Evolutionary conservation across 2,888 invertebrate species (phyloP), one percentile per base, ranked within the genome.

Genomic region (Parapristionchus giblindavisi): DNA sequence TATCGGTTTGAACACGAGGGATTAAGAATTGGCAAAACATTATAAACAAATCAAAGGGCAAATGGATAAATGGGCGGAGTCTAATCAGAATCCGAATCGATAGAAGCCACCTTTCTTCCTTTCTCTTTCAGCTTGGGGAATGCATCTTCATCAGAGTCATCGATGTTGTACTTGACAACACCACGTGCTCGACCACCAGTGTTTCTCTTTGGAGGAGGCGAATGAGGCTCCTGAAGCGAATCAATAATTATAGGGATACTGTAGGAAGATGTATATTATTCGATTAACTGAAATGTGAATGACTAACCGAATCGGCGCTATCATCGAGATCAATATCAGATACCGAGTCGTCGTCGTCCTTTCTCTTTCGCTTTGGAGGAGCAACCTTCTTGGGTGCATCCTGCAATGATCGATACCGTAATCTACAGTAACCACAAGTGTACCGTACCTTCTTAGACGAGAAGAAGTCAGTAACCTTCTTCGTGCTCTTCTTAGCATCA

Each of bases 401-500:
- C 54, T n/a, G n/a, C n/a, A 54, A 48, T 17, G 51, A 54, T 40
- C 38, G 17, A n/a, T n/a, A n/a, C n/a, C n/a, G n/a, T n/a, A 24
- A 40, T 17, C 17, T n/a, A 2, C 24, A 36, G 8, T 17, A 34
- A 61, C 38, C 40, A 32, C 21, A n/a, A n/a, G n/a, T n/a, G n/a
- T n/a, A n/a, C n/a, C n/a, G n/a, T n/a, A n/a, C n/a, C n/a, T n/a
- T n/a, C n/a, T n/a, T n/a, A n/a, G n/a, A n/a, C n/a, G n/a, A n/a
- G 58, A 78, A 78, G 74, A 77, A 78, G 40, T 78, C 78, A 60
- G 75, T 60, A 56, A 78, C 77, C 48, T 76, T 78, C 65, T 60
- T 63, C 51, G 48, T 24, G 32, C 54, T 71, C 56, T 54, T 40
- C 38, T 54, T 32, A 27, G 14, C 21, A 34, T 54, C 71, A 54